These are phyloP conservation scores for Balaenoptera acutorostrata DNA, from an alignment of 2,113 vertebrate species.

Conservation along the genomic window DNA sequence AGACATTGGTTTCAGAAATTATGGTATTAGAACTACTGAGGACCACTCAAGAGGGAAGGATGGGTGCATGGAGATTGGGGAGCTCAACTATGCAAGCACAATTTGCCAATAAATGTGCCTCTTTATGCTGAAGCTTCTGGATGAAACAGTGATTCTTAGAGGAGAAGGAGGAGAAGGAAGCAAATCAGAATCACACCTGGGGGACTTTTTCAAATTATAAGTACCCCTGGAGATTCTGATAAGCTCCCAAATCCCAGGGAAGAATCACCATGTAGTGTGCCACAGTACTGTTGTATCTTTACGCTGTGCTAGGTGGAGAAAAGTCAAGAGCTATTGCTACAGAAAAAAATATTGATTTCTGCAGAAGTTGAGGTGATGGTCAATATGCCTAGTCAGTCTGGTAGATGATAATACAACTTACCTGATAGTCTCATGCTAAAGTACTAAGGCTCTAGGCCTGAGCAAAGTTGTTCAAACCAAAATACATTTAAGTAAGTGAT, in stretches of 20 bases:
- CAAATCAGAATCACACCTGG: constrained; percentile 76
- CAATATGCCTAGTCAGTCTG: neutral
- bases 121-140: constrained; percentile 7
- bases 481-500: neutral
- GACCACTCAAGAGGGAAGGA: neutral
- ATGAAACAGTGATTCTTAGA: constrained; percentile 50
- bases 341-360: neutral
- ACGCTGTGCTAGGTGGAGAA: neutral
- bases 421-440: neutral
- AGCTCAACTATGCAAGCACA: neutral
- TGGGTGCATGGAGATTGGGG: neutral
- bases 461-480: constrained; percentile 52
- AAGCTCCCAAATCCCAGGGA: constrained; percentile 70
- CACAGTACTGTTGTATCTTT: neutral
- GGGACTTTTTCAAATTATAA: constrained; percentile 66
- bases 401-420: constrained; percentile 1
- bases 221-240: constrained; percentile 78
- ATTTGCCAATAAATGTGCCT: neutral
- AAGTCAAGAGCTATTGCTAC: neutral
- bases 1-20: neutral
- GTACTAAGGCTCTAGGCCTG: constrained; percentile 12
- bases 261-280: neutral
- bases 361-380: neutral
- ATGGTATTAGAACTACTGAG: neutral
- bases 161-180: constrained; percentile 53